Evolutionary conservation across 2,797 vertebrate species (phyloP).

Genomic region (Micropoecilia bifurca): DNA sequence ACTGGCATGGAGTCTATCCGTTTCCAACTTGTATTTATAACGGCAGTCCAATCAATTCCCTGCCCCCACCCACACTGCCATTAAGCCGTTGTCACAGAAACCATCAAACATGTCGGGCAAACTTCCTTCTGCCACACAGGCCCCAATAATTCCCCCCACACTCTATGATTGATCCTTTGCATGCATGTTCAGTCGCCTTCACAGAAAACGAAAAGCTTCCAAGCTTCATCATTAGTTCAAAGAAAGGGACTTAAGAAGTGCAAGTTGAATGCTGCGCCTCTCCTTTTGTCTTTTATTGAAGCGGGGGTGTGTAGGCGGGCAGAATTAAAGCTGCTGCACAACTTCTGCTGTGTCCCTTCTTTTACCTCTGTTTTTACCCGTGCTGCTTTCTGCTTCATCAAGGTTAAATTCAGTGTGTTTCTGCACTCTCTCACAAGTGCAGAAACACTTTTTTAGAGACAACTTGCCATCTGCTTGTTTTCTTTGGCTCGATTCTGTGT

Average conservation of each 20-base stretch:
- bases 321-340: slow-evolving; percentile 31
- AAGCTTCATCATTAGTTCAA: slow-evolving; percentile 28
- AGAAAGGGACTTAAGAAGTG: slow-evolving; percentile 22
- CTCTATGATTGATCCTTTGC: slow-evolving; percentile 48
- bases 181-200: slow-evolving; percentile 37
- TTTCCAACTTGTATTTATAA: slow-evolving; percentile 63
- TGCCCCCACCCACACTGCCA: slow-evolving; percentile 54
- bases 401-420: slow-evolving; percentile 48
- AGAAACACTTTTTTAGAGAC: too few species aligned
- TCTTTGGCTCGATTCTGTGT: slow-evolving; percentile 14
- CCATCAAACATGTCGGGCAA: slow-evolving; percentile 62
- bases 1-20: slow-evolving; percentile 29
- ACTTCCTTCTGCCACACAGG: slow-evolving; percentile 37
- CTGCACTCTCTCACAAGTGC: slow-evolving; percentile 34
- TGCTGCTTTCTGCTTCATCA: slow-evolving; percentile 37
- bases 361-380: slow-evolving; percentile 26
- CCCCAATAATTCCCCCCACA: slow-evolving; percentile 48
- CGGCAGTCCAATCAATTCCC: slow-evolving; percentile 62
- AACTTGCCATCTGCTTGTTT: slow-evolving; percentile 52
- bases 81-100: slow-evolving; percentile 65
- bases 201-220: slow-evolving; percentile 32
- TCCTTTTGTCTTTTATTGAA: slow-evolving; percentile 12
- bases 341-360: slow-evolving; percentile 32
- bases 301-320: slow-evolving; percentile 28
- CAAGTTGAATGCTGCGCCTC: slow-evolving; percentile 16